Conservation (phyloP, 35 echinoderm and acorn worm genomes). For the Apostichopus parvimensis region DNA sequence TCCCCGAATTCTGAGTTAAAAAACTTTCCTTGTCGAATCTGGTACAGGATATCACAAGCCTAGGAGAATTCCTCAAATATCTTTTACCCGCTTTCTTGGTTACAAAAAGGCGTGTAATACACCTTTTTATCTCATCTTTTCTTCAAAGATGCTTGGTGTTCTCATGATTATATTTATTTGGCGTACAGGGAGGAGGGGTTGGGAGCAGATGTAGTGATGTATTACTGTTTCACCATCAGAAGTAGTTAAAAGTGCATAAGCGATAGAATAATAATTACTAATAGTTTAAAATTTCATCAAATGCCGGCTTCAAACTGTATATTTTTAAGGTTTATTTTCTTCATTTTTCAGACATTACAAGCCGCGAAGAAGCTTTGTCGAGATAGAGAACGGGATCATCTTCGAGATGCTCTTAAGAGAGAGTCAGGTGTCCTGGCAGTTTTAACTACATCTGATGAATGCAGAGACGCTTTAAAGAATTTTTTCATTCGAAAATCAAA, state of each 20-base stretch:
- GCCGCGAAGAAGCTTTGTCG: conserved; percentile 32
- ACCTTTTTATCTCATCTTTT: too few relatives aligned
- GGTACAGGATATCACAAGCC: too few relatives aligned
- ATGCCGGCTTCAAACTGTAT: too few relatives aligned
- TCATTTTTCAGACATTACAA: conserved; percentile 17
- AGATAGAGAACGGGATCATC: background rate
- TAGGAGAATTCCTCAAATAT: too few relatives aligned
- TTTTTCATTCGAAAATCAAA: conserved; percentile 19
- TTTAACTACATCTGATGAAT: background rate
- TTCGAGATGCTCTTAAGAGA: background rate
- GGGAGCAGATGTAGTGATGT: background rate
- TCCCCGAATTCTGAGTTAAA: too few relatives aligned
- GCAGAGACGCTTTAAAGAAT: background rate
- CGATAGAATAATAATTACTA: background rate
- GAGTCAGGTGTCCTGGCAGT: background rate
- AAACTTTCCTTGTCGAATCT: too few relatives aligned
- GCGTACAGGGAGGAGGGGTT: background rate
- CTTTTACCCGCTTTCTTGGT: too few relatives aligned
- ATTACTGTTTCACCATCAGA: background rate
- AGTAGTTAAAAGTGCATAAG: background rate
- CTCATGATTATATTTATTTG: too few relatives aligned
- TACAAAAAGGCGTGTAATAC: too few relatives aligned
- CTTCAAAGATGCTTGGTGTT: too few relatives aligned
- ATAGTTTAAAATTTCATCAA: too few relatives aligned
- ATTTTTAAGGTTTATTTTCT: too few relatives aligned